Conservation (phyloP, 2,113 vertebrate species). For the Malurus alboscapulatus region DNA sequence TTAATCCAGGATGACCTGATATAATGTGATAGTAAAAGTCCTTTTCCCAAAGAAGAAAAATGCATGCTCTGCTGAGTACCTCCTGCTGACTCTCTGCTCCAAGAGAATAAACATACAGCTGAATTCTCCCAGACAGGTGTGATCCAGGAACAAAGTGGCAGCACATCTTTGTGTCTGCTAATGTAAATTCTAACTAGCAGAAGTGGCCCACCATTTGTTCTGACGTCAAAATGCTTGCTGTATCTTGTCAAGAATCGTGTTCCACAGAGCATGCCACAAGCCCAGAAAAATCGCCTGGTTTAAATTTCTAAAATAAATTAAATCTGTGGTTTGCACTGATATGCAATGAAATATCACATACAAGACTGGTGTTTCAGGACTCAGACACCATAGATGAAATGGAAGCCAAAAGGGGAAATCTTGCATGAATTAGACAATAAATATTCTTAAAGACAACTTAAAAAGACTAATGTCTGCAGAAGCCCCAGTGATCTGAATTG, state of each 20-base stretch:
- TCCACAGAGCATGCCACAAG: background rate
- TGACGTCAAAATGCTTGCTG: background rate
- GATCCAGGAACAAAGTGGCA: background rate
- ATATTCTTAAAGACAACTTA: background rate
- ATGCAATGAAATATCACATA: background rate
- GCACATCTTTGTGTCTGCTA: background rate
- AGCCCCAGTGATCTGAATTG: background rate
- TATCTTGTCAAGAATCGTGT: background rate
- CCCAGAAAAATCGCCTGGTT: background rate
- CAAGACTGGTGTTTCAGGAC: background rate
- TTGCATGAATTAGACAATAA: background rate
- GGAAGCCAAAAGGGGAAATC: background rate
- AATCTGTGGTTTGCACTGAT: background rate
- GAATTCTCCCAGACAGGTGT: constrained; percentile 5
- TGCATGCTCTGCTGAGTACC: background rate
- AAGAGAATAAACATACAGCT: background rate
- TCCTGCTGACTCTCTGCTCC: background rate
- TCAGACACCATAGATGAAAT: background rate
- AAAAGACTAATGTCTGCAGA: background rate
- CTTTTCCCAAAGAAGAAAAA: background rate
- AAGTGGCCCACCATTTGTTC: background rate
- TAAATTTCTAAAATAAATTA: background rate
- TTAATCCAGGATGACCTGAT: constrained; percentile 7
- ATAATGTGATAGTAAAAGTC: background rate
- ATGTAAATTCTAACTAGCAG: background rate